Base-by-base conservation (phyloP, 2,113 vertebrate genomes). In the Lycocorax pyrrhopterus region DNA sequence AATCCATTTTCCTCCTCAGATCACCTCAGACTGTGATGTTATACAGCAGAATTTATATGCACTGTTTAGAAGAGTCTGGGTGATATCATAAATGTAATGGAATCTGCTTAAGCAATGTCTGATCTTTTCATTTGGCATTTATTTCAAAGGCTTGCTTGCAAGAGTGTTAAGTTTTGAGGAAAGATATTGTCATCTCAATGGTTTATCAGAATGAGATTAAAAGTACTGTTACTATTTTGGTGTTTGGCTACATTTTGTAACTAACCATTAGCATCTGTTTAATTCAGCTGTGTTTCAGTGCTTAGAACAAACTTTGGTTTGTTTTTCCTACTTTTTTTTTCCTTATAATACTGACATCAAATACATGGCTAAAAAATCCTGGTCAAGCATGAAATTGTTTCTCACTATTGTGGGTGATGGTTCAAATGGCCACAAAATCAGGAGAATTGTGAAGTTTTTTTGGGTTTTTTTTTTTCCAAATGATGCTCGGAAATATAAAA, bases 341-440 rank as follows among this genome's bases (percentile, higher is more conserved):
- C 77, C 8, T 66, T 87, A 35, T 85, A 96, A 88, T 78, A 58
- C 82, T 64, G 62, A 92, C 87, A 97, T 97, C 94, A 97, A 96
- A 87, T 90, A 95, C 49, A 23, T 93, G 83, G 95, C 91, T 94
- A 20, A 89, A 95, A 89, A 95, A 94, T 96, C 66, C 89, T 97
- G 84, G 68, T 89, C 80, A 75, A 90, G 96, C 89, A 67, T 96
- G 95, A 98, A 97, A 98, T 97, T 97, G 96, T 97, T 98, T 98
- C 89, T 93, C 89, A 59, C 72, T 93, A 47, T 94, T 96, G 87
- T 94, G 87, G 39, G 53, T 17, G 17, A 46, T n/a, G 16, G 44
- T 94, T 97, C 89, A 84, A 91, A 95, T 55, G 85, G 39, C 78
- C 62, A 29, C 18, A 84, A 97, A 95, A 96, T 92, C 67, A 71